Evolutionary conservation across 2,797 vertebrate genomes (phyloP).

Genomic region (Tachyglossus aculeatus): DNA sequence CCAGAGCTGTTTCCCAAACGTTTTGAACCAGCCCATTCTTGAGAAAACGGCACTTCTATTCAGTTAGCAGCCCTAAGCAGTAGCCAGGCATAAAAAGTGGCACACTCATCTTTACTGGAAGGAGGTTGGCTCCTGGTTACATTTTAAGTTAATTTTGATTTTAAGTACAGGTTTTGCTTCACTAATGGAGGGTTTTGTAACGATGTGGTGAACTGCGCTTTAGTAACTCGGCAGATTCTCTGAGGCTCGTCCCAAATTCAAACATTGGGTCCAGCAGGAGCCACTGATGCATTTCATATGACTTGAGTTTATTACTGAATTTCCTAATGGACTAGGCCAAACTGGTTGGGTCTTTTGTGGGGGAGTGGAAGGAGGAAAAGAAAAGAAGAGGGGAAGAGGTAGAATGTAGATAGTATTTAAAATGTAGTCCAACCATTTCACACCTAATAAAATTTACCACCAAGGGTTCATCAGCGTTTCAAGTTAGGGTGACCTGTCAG

Average conservation of each 20-base stretch:
- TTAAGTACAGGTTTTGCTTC: constrained; percentile 13
- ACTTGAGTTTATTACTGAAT: not conserved
- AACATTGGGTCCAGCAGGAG: not conserved
- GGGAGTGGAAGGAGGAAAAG: not conserved
- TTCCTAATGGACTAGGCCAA: not conserved
- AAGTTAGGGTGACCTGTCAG: no score
- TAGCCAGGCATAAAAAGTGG: accelerated
- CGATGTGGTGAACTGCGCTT: not conserved
- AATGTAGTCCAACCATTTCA: not conserved
- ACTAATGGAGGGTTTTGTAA: constrained; percentile 34
- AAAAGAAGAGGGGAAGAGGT: not conserved
- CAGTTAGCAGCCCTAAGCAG: not conserved
- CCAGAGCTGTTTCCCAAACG: not conserved
- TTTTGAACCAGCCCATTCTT: not conserved
- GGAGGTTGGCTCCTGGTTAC: not conserved
- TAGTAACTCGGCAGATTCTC: not conserved
- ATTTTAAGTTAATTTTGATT: constrained; percentile 1
- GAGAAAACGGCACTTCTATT: not conserved
- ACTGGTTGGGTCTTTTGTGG: not conserved
- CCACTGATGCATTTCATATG: not conserved
- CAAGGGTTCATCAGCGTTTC: no score
- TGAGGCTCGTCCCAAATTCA: not conserved
- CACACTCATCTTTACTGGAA: constrained; percentile 1
- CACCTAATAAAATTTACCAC: accelerated
- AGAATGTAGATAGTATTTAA: constrained; percentile 17